phyloP scores from a whole-genome alignment of 2,888 invertebrate genomes.

The Kuschelorhynchus macadamiae region DNA sequence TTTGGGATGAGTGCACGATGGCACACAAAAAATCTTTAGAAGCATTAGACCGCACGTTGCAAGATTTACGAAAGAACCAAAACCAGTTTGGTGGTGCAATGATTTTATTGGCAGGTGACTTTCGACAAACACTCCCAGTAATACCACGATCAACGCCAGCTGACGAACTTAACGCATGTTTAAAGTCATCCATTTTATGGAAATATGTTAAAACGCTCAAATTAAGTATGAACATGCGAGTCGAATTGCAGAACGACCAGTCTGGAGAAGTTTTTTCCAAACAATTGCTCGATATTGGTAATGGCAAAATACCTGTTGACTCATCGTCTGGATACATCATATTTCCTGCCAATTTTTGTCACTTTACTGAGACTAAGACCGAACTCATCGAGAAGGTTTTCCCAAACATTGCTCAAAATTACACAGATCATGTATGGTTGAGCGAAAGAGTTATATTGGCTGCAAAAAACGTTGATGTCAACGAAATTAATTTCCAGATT shows the following conservation, averaged over 20 bases:
- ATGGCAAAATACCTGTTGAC: slow-evolving; percentile 56
- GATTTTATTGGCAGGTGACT: background rate
- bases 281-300: slow-evolving; percentile 39
- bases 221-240: slow-evolving; percentile 55
- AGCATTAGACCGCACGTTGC: slow-evolving; percentile 12
- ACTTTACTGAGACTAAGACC: slow-evolving; percentile 37
- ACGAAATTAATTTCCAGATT: too few relatives aligned
- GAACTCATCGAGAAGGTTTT: slow-evolving; percentile 54
- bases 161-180: slow-evolving; percentile 49
- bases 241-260: slow-evolving; percentile 51
- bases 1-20: too few relatives aligned
- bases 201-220: slow-evolving; percentile 52
- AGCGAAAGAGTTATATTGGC: too few relatives aligned
- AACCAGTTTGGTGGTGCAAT: background rate
- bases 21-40: too few relatives aligned
- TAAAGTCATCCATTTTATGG: background rate
- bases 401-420: background rate
- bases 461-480: too few relatives aligned
- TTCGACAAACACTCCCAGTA: slow-evolving; percentile 31
- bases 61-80: slow-evolving; percentile 8
- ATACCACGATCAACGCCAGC: slow-evolving; percentile 59
- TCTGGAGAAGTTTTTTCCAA: slow-evolving; percentile 56
- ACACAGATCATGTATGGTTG: slow-evolving; percentile 5
- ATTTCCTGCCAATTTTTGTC: slow-evolving; percentile 45
- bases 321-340: slow-evolving; percentile 55